phyloP scores from a whole-genome alignment of 92 coral and sea anemone genomes.

The Pocillopora meandrina region DNA sequence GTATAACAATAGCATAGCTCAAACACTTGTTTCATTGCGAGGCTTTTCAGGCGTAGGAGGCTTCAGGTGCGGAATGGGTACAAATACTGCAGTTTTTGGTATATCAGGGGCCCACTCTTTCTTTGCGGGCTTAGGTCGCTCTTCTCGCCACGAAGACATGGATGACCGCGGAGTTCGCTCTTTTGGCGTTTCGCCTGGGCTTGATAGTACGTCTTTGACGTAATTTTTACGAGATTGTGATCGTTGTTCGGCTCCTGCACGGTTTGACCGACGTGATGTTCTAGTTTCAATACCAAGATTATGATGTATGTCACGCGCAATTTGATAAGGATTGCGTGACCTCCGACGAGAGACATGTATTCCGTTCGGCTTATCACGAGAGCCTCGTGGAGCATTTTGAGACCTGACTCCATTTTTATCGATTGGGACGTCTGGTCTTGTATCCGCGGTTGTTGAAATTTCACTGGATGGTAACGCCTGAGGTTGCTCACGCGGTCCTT shows the following conservation, averaged over 20 bases:
- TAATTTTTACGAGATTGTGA: slow-evolving; percentile 18
- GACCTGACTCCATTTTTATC: slow-evolving; percentile 31
- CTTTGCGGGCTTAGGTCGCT: slow-evolving; percentile 81
- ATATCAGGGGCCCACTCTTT: slow-evolving; percentile 73
- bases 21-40: slow-evolving; percentile 82
- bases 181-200: slow-evolving; percentile 32
- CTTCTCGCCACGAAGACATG: slow-evolving; percentile 71
- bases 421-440: slow-evolving; percentile 14
- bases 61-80: slow-evolving; percentile 86
- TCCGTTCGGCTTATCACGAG: slow-evolving; percentile 37
- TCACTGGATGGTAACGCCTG: slow-evolving; percentile 22
- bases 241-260: slow-evolving; percentile 16
- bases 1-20: background rate
- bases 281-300: slow-evolving; percentile 47
- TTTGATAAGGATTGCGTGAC: slow-evolving; percentile 50
- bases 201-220: background rate
- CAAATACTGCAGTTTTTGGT: slow-evolving; percentile 69
- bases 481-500: slow-evolving; percentile 41
- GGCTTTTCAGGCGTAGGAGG: slow-evolving; percentile 48
- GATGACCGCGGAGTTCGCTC: slow-evolving; percentile 66
- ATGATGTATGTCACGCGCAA: slow-evolving; percentile 43
- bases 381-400: slow-evolving; percentile 21
- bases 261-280: slow-evolving; percentile 18
- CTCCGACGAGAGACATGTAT: slow-evolving; percentile 36
- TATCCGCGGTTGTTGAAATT: slow-evolving; percentile 8